Evolutionary conservation across 2,113 vertebrate genomes (phyloP).

Genomic region (Bos taurus): ARS-UCD2.0 NC_037342.1:74109501-74110000

Average conservation of each 20-base stretch:
- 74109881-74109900: not conserved
- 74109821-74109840: not conserved
- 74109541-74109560: not conserved
- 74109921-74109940: not conserved
- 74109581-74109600: not conserved
- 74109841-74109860: not conserved
- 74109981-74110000: not conserved
- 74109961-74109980: no score
- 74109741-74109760: not conserved
- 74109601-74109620: no score
- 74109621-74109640: not conserved
- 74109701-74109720: no score
- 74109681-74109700: not conserved
- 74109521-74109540: not conserved
- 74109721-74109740: not conserved
- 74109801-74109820: not conserved
- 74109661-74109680: rapidly evolving
- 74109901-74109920: not conserved
- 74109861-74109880: not conserved
- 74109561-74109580: rapidly evolving
- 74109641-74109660: not conserved
- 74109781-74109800: not conserved
- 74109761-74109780: not conserved
- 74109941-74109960: not conserved
- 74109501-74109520: not conserved